Evolutionary conservation across 2,888 invertebrate species (phyloP).

Genomic region (Leptogaster cylindrica): DNA sequence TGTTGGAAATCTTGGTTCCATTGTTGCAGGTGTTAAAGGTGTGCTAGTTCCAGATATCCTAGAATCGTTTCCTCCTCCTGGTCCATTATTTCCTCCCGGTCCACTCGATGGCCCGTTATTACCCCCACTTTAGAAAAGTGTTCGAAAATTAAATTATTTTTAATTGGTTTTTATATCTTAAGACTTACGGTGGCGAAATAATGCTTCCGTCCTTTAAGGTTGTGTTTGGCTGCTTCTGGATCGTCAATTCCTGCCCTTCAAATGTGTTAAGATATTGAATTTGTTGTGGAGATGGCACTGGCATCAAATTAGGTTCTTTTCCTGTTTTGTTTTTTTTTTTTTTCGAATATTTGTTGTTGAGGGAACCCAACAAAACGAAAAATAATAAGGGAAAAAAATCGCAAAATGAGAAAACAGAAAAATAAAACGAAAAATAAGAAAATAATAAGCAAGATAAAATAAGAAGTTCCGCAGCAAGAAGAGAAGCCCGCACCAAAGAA

Average conservation of each 20-base stretch:
- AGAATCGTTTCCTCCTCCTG: slow-evolving; percentile 45
- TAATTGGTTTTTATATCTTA: neutral
- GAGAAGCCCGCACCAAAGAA: slow-evolving; percentile 2
- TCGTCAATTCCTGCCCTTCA: slow-evolving; percentile 94
- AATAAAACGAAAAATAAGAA: slow-evolving; percentile 2
- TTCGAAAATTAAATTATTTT: slow-evolving; percentile 32
- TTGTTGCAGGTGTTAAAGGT: slow-evolving; percentile 49
- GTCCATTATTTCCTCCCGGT: slow-evolving; percentile 32
- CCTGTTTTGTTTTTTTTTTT: slow-evolving; percentile 54
- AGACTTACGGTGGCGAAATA: slow-evolving; percentile 69
- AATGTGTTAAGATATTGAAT: slow-evolving; percentile 95
- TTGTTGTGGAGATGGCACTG: slow-evolving; percentile 95
- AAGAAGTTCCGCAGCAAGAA: neutral
- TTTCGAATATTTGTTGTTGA: slow-evolving; percentile 46
- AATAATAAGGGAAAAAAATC: slow-evolving; percentile 14
- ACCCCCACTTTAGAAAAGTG: slow-evolving; percentile 11
- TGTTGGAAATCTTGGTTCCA: slow-evolving; percentile 56
- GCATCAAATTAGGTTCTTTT: slow-evolving; percentile 91
- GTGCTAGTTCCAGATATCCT: slow-evolving; percentile 64
- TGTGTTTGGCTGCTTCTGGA: slow-evolving; percentile 94
- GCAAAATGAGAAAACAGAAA: slow-evolving; percentile 24
- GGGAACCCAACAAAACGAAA: slow-evolving; percentile 38
- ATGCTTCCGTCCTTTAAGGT: slow-evolving; percentile 69
- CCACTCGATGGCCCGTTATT: slow-evolving; percentile 39
- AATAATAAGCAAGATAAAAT: neutral